phyloP scores from a whole-genome alignment of 1,140 invertebrate genomes.

The Sycobia sp. region DNA sequence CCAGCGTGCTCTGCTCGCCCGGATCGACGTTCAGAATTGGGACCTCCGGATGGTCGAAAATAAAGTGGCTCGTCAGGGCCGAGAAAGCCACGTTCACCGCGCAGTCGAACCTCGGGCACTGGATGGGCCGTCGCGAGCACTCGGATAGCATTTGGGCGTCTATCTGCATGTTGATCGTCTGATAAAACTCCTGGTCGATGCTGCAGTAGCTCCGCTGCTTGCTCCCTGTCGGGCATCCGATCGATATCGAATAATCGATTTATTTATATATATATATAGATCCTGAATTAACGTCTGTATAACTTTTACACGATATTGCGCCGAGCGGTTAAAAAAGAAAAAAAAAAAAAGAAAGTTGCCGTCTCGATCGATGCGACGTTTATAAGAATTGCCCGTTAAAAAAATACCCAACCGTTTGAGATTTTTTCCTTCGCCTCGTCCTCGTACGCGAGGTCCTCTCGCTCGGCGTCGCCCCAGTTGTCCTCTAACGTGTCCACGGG shows the following conservation, averaged over 20 bases:
- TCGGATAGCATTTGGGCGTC: constrained; percentile 45
- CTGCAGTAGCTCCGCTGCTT: constrained; percentile 40
- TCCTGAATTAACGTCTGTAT: no score
- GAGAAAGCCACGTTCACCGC: constrained; percentile 56
- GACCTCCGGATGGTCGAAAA: constrained; percentile 58
- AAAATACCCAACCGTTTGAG: no score
- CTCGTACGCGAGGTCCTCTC: no score
- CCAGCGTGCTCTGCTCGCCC: constrained; percentile 50
- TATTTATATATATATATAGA: not conserved
- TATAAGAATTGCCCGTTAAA: no score
- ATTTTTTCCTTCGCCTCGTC: no score
- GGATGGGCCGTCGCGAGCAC: constrained; percentile 53
- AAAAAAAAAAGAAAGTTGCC: no score
- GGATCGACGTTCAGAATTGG: constrained; percentile 54
- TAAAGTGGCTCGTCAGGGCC: constrained; percentile 53
- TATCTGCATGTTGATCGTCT: constrained; percentile 28
- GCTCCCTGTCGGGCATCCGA: constrained; percentile 2
- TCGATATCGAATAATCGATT: not conserved
- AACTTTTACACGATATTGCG: no score
- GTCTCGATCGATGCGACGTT: no score
- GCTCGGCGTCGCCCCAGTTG: no score
- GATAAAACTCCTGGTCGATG: constrained; percentile 14
- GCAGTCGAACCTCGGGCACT: constrained; percentile 53
- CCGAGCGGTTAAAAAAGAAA: no score
- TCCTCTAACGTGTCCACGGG: no score